Conservation (phyloP, 2,797 vertebrate genomes). For the Oreonectes daqikongensis region DNA sequence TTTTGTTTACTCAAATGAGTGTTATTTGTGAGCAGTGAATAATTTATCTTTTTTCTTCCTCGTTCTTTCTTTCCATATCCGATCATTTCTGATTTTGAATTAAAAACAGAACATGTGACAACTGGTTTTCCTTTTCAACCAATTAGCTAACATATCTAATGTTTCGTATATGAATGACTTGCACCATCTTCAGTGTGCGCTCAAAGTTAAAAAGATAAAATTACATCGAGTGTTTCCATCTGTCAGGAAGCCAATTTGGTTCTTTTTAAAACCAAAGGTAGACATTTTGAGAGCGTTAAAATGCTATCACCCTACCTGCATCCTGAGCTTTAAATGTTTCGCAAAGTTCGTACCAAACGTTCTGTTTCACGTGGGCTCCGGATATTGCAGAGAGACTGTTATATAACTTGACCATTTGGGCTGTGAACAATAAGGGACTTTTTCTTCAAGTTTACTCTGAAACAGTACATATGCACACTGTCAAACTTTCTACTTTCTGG, state of each 20-base stretch:
- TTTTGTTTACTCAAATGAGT: constrained; percentile 46
- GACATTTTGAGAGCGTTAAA: constrained; percentile 37
- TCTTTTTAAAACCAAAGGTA: constrained; percentile 18
- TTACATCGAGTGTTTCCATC: not conserved
- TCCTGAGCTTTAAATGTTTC: constrained; percentile 13
- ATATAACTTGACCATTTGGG: constrained; percentile 52
- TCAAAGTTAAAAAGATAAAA: not conserved
- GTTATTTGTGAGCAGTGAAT: constrained; percentile 40
- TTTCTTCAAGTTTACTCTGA: constrained; percentile 31
- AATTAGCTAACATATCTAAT: not conserved
- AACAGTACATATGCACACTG: not conserved
- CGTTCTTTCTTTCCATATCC: constrained; percentile 15
- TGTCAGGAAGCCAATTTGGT: constrained; percentile 1
- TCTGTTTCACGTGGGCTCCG: constrained; percentile 36
- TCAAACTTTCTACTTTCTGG: not conserved
- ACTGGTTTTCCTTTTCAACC: constrained; percentile 4
- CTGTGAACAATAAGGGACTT: constrained; percentile 41
- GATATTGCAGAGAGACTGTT: constrained; percentile 43
- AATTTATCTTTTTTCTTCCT: constrained; percentile 27
- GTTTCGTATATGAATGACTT: constrained; percentile 4
- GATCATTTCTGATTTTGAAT: constrained; percentile 17
- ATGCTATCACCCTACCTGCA: constrained; percentile 21
- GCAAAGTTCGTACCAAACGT: constrained; percentile 32
- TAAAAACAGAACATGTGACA: constrained; percentile 29
- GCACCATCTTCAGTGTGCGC: not conserved